phyloP scores from a whole-genome alignment of 2,888 invertebrate species.

The Cryptops parisi region DNA sequence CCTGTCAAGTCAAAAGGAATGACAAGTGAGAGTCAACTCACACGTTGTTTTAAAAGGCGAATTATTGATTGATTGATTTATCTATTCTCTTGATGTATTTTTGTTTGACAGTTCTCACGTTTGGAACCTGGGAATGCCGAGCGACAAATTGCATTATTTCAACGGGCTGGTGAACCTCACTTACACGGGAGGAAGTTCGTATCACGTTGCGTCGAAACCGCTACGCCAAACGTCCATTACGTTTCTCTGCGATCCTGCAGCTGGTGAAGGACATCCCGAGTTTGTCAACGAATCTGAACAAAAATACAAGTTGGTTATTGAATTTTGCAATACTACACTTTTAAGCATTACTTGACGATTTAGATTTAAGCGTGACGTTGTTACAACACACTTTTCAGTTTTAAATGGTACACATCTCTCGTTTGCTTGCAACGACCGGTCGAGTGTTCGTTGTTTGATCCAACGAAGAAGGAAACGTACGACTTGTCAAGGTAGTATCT shows the following conservation, averaged over 20 bases:
- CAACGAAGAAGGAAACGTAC: constrained; percentile 2
- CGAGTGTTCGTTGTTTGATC: constrained; percentile 9
- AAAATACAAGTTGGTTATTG: constrained; percentile 17
- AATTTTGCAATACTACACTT: too few relatives aligned
- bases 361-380: neutral
- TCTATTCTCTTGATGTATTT: too few relatives aligned
- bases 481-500: constrained; percentile 12
- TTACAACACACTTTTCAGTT: constrained; percentile 3
- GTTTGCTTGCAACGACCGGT: constrained; percentile 8
- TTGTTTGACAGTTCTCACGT: too few relatives aligned
- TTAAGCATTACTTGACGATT: too few relatives aligned
- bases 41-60: too few relatives aligned
- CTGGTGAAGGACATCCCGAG: constrained; percentile 26
- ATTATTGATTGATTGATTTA: too few relatives aligned
- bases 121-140: constrained; percentile 23
- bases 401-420: constrained; percentile 15
- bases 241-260: constrained; percentile 28
- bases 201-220: constrained; percentile 22
- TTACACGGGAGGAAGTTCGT: constrained; percentile 26
- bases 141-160: constrained; percentile 25
- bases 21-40: too few relatives aligned
- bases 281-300: constrained; percentile 26
- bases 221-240: constrained; percentile 27
- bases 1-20: constrained; percentile 25
- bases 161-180: constrained; percentile 30